phyloP scores from a whole-genome alignment of 2,113 vertebrate species.

The Toxotes jaculatrix region DNA sequence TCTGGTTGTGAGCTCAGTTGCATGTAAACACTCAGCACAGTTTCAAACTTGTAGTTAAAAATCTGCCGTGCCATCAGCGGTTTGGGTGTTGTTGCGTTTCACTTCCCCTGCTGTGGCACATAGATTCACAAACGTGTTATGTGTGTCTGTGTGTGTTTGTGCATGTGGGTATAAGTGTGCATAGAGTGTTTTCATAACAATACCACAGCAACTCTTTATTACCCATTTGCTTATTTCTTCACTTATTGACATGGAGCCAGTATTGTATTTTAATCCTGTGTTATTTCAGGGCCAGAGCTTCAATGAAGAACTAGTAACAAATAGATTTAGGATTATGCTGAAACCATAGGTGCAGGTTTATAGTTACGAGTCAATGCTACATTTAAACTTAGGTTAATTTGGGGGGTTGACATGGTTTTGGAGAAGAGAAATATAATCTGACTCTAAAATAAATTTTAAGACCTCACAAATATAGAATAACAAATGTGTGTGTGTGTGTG shows the following conservation, averaged over 20 bases:
- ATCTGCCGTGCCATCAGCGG: slow-evolving; percentile 46
- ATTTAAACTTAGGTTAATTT: slow-evolving; percentile 25
- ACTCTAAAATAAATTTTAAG: slow-evolving; percentile 21
- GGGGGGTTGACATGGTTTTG: slow-evolving; percentile 2
- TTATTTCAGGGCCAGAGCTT: background rate
- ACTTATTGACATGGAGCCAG: slow-evolving; percentile 14
- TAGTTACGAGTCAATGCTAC: background rate
- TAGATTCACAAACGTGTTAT: slow-evolving; percentile 25
- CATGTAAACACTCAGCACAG: slow-evolving; percentile 51
- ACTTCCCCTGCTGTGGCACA: slow-evolving; percentile 52
- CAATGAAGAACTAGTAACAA: background rate
- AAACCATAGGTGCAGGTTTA: background rate
- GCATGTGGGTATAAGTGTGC: slow-evolving; percentile 7
- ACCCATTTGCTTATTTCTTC: slow-evolving; percentile 28
- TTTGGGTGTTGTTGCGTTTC: slow-evolving; percentile 56
- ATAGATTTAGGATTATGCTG: background rate
- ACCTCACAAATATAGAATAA: slow-evolving; percentile 27
- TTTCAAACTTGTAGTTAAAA: slow-evolving; percentile 51
- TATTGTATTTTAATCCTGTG: background rate
- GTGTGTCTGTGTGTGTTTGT: slow-evolving; percentile 32
- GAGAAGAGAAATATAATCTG: background rate
- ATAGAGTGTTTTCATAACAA: slow-evolving; percentile 53
- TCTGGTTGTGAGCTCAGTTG: slow-evolving; percentile 51
- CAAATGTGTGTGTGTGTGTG: slow-evolving; percentile 31
- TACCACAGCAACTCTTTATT: slow-evolving; percentile 34